Evolutionary conservation across 2,113 vertebrate species (phyloP).

Genomic region (Amphiprion percula): DNA sequence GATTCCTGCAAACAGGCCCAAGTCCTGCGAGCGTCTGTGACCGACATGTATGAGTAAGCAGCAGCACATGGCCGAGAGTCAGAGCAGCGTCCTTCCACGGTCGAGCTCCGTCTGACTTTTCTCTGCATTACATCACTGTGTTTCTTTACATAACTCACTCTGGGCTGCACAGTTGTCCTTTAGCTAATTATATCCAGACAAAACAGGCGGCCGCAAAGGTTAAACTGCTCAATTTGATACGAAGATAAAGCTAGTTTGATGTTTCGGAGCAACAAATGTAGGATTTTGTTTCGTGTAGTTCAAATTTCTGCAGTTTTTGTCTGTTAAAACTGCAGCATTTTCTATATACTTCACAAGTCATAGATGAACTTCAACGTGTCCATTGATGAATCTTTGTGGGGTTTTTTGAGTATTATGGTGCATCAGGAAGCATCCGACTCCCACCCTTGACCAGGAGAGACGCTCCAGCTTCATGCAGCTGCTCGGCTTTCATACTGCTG

Average conservation of each 20-base stretch:
- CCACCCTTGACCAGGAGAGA: slow-evolving; percentile 58
- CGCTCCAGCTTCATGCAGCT: slow-evolving; percentile 26
- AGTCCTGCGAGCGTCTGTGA: slow-evolving; percentile 19
- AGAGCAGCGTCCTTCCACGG: slow-evolving; percentile 36
- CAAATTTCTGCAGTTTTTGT: not conserved
- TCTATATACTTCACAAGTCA: no score
- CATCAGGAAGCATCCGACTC: slow-evolving; percentile 17
- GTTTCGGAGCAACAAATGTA: not conserved
- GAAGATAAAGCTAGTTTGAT: not conserved
- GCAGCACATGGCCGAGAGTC: slow-evolving; percentile 37
- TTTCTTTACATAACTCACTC: slow-evolving; percentile 50
- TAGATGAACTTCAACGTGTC: no score
- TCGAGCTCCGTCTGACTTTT: slow-evolving; percentile 39
- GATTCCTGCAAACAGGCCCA: not conserved
- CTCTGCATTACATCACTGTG: slow-evolving; percentile 47
- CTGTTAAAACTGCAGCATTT: not conserved
- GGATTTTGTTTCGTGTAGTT: not conserved
- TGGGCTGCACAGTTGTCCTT: slow-evolving; percentile 34
- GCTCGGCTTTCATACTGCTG: slow-evolving; percentile 25
- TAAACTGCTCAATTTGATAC: slow-evolving; percentile 14
- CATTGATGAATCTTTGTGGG: no score
- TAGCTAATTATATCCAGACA: slow-evolving; percentile 32
- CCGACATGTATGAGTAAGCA: slow-evolving; percentile 59
- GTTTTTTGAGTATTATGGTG: not conserved
- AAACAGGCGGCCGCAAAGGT: slow-evolving; percentile 10